Conservation (phyloP, 1,140 invertebrate species). For the Sitophilus oryzae region DNA sequence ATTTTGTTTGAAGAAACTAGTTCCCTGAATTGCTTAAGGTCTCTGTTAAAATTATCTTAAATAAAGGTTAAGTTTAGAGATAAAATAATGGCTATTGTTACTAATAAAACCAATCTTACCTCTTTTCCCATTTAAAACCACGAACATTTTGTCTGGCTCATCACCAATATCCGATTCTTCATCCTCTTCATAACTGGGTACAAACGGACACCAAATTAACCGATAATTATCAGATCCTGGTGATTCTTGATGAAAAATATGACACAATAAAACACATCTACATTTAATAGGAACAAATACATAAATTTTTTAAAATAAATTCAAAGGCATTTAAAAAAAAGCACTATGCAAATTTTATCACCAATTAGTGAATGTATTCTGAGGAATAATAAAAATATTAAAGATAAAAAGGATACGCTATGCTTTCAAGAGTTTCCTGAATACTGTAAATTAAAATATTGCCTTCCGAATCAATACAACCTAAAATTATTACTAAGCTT, state of each 20-base stretch:
- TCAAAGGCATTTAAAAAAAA: background rate
- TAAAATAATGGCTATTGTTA: too few relatives aligned
- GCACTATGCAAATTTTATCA: background rate
- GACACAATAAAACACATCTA: slow-evolving; percentile 43
- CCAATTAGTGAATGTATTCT: background rate
- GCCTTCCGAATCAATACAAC: slow-evolving; percentile 78
- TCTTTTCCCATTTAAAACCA: slow-evolving; percentile 70
- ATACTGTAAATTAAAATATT: slow-evolving; percentile 78
- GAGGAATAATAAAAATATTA: background rate
- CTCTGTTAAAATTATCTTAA: too few relatives aligned
- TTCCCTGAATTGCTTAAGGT: too few relatives aligned
- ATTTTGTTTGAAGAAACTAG: too few relatives aligned
- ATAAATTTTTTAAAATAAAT: background rate
- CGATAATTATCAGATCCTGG: slow-evolving; percentile 52
- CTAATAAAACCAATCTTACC: too few relatives aligned
- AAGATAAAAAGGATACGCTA: slow-evolving; percentile 49
- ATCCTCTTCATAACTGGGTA: slow-evolving; percentile 62
- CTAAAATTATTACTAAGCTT: slow-evolving; percentile 68
- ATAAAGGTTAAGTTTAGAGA: too few relatives aligned
- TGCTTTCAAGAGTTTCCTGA: slow-evolving; percentile 53
- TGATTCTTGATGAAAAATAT: slow-evolving; percentile 50
- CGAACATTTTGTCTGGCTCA: slow-evolving; percentile 71
- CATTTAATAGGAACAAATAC: slow-evolving; percentile 1
- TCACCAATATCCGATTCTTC: slow-evolving; percentile 57
- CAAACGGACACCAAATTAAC: slow-evolving; percentile 89